A percentile compares a stretch with the other conserved stretches of the same genome.
phyloP scores from a whole-genome alignment of 2,113 vertebrate species.

The Ibidorhyncha struthersii region DNA sequence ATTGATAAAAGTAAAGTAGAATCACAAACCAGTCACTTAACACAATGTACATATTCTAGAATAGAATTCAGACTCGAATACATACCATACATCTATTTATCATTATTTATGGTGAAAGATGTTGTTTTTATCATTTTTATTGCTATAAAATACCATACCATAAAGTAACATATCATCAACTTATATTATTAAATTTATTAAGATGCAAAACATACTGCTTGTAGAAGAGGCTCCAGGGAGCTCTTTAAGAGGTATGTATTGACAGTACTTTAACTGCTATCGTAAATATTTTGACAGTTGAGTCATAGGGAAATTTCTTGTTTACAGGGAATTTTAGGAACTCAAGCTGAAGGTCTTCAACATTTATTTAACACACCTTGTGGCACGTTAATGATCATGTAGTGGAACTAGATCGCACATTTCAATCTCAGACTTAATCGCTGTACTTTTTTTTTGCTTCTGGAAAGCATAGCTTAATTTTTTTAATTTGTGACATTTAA shows the following conservation, averaged over 20 bases:
- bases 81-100: background rate
- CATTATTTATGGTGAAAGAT: slow-evolving; percentile 8
- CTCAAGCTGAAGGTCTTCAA: slow-evolving; percentile 27
- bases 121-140: background rate
- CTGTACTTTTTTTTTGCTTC: background rate
- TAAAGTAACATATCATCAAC: background rate
- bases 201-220: slow-evolving; percentile 5
- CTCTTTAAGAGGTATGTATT: slow-evolving; percentile 11
- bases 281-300: slow-evolving; percentile 51
- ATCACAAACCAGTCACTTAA: background rate
- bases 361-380: slow-evolving; percentile 9
- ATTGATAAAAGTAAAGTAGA: background rate
- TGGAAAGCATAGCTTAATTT: background rate
- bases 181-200: background rate
- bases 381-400: background rate
- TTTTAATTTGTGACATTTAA: background rate
- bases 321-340: slow-evolving; percentile 52
- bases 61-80: background rate
- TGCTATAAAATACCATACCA: background rate
- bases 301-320: slow-evolving; percentile 52
- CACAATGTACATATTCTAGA: background rate
- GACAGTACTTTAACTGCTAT: slow-evolving; percentile 25
- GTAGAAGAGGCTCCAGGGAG: background rate
- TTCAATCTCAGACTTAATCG: background rate
- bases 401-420: background rate